These are phyloP conservation scores for Oncorhynchus keta DNA, from an alignment of 2,113 vertebrate species.

Conservation along the genomic window DNA sequence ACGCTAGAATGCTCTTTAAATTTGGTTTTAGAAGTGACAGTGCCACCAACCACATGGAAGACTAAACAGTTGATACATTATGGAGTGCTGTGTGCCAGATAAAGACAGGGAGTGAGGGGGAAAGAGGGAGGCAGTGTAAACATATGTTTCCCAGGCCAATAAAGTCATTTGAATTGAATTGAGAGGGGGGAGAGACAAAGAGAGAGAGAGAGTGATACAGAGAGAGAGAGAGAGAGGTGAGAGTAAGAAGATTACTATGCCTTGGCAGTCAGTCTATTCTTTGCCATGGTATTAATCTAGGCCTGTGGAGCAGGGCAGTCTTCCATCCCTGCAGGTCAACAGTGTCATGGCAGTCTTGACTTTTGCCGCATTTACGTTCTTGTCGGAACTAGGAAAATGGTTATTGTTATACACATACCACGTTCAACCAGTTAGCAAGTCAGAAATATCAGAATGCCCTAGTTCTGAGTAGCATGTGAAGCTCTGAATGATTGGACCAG, in stretches of 20 bases:
- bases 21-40: background rate
- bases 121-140: no score
- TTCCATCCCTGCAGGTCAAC: background rate
- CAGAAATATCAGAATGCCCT: no score
- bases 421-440: no score
- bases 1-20: background rate
- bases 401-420: no score
- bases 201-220: no score
- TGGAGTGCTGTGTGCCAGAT: background rate
- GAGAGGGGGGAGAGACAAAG: no score
- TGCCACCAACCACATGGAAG: background rate
- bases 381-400: no score
- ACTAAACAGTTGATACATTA: background rate
- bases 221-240: background rate
- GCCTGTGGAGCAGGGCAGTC: background rate
- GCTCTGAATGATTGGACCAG: no score
- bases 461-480: no score
- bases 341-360: background rate
- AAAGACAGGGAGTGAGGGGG: no score
- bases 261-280: conserved; percentile 16
- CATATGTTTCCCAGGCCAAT: no score
- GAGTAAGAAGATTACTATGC: conserved; percentile 23
- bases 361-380: background rate
- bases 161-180: no score
- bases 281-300: conserved; percentile 11